Evolutionary conservation across 2,797 vertebrate genomes (phyloP), one percentile per base, ranked within the genome.

Genomic region (Halcyon leucocephala): DNA sequence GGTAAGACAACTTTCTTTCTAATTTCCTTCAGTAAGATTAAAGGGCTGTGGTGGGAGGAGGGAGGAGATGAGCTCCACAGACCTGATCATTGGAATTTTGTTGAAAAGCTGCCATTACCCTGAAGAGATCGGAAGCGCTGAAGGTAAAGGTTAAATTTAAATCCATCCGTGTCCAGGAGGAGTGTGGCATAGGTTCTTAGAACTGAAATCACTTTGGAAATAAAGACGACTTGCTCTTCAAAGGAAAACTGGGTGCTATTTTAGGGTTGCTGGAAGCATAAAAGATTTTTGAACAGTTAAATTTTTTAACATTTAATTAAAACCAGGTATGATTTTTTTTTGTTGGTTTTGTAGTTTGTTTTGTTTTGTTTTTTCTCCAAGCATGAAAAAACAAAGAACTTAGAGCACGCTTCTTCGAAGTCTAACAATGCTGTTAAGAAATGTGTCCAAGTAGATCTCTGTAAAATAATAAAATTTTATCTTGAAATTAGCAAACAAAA

Each of bases 1-100:
- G 99, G 99, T 99, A 99, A 99, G 99, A 98, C 94, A 97, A 97
- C 97, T 97, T 98, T 97, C 97, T 98, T 98, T 98, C 92, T 97
- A 73, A 92, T 97, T 98, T 98, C 83, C 91, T 96, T 94, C 88
- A 77, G 66, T 97, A 92, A 91, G 44, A 8, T 94, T 48, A 52
- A 90, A 95, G 84, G 95, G 95, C 85, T 91, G 91, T 91, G 54
- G 25, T 49, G 95, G 95, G 97, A 93, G 94, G 91, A 66, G 97
- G 97, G 95, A 73, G 91, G 95, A 81, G 58, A 17, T 71, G 62
- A 92, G 48, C 65, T 91, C 72, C 74, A 77, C 58, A 92, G 61
- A 16, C 79, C 41, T 84, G 61, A 80, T 52, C 81, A 26, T 54
- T 87, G 91, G 55, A 82, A 28, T 95, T 46, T 62, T 88, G 46